Evolutionary conservation across 1,140 invertebrate species (phyloP).

Genomic region (Procambarus virginalis): DNA sequence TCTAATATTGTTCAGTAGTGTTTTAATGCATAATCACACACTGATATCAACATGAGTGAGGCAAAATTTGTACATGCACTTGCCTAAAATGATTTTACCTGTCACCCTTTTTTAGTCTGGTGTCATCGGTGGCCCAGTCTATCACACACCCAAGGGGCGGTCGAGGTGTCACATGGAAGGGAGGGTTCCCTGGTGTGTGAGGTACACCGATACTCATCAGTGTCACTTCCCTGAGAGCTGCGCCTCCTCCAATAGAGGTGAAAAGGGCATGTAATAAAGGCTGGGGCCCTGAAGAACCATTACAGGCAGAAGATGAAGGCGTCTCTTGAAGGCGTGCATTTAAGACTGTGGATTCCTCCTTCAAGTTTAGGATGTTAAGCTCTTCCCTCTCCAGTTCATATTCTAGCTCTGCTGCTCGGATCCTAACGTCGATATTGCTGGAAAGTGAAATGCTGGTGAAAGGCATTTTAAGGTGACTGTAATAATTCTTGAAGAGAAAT

Average conservation of each 20-base stretch:
- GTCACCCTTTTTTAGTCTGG: conserved; percentile 84
- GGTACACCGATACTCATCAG: conserved; percentile 25
- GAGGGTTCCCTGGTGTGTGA: conserved; percentile 64
- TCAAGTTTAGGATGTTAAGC: conserved; percentile 86
- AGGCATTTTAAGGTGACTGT: too few species aligned
- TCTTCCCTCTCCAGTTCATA: conserved; percentile 91
- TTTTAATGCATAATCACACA: too few species aligned
- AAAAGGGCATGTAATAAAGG: conserved; percentile 34
- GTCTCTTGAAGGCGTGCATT: conserved; percentile 83
- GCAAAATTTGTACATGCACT: too few species aligned
- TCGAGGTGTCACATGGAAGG: conserved; percentile 46
- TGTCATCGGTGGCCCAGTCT: conserved; percentile 85
- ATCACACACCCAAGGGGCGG: conserved; percentile 73
- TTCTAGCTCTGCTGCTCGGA: conserved; percentile 91
- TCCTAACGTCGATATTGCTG: conserved; percentile 92
- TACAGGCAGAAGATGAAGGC: conserved; percentile 16
- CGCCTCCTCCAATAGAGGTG: conserved; percentile 27
- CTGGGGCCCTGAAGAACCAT: not conserved
- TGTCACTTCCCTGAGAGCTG: conserved; percentile 35
- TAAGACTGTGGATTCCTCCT: conserved; percentile 87
- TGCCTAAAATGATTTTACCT: conserved; percentile 75
- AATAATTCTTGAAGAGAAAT: not conserved
- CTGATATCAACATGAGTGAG: too few species aligned
- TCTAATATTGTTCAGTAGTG: too few species aligned
- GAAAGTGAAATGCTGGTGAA: conserved; percentile 64